Evolutionary conservation across 2,797 vertebrate genomes (phyloP).

Genomic region (Sebastes nivosus): DNA sequence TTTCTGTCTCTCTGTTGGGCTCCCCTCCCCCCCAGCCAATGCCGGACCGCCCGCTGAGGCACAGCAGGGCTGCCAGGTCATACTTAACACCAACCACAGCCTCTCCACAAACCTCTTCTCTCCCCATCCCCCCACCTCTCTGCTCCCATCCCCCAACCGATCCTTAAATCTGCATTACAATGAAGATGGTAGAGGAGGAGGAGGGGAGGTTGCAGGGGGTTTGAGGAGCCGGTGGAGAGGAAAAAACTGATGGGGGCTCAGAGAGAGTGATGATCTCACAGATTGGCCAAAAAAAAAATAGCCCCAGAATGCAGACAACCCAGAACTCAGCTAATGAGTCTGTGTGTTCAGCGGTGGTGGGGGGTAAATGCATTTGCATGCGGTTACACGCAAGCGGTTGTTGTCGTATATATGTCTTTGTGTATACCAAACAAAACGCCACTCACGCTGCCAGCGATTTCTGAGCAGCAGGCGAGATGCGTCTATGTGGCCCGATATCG

Average conservation of each 20-base stretch:
- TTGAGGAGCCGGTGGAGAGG: constrained; percentile 12
- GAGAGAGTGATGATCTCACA: constrained; percentile 68
- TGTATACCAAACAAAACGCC: constrained; percentile 49
- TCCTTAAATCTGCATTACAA: constrained; percentile 77
- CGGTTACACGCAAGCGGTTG: constrained; percentile 47
- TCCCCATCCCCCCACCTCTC: constrained; percentile 4
- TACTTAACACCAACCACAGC: constrained; percentile 69
- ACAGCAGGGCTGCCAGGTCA: constrained; percentile 69
- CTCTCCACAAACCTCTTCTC: constrained; percentile 45
- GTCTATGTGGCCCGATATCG: not conserved
- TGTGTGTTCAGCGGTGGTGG: not conserved
- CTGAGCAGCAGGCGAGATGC: constrained; percentile 11
- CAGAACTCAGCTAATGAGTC: constrained; percentile 37
- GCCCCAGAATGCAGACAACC: constrained; percentile 17
- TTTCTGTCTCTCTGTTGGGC: constrained; percentile 3
- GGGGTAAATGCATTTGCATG: constrained; percentile 46
- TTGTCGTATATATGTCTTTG: constrained; percentile 45
- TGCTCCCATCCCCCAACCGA: constrained; percentile 63
- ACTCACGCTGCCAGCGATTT: constrained; percentile 20
- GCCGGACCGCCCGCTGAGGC: constrained; percentile 58
- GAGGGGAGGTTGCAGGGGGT: not conserved
- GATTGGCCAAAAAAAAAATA: constrained; percentile 24
- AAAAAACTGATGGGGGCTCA: constrained; percentile 11
- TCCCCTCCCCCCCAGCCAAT: constrained; percentile 42
- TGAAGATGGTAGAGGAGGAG: constrained; percentile 47